Evolutionary conservation across 1,140 invertebrate genomes (phyloP).

Genomic region (Steinernema khuongi): DNA sequence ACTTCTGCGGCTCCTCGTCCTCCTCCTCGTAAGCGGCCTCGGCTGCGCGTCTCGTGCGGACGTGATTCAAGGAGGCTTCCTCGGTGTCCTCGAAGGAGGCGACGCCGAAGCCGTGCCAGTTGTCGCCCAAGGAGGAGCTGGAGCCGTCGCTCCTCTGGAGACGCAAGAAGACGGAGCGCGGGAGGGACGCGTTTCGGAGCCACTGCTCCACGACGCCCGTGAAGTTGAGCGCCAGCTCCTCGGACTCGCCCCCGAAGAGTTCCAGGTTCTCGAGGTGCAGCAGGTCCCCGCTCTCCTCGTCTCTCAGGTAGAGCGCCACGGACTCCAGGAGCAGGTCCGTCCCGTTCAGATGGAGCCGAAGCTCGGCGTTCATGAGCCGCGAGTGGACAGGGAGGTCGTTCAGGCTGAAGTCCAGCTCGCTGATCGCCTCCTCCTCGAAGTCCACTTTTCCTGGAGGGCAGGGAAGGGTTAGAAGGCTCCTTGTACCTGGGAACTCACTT

Average conservation of each 20-base stretch:
- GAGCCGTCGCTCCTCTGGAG: not conserved
- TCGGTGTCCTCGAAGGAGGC: not conserved
- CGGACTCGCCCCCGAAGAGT: not conserved
- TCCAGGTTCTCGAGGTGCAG: not conserved
- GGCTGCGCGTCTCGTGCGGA: not conserved
- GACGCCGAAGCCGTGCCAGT: slow-evolving; percentile 11
- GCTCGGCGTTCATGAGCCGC: not conserved
- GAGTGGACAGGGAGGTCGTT: not conserved
- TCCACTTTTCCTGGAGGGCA: not conserved
- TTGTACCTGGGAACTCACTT: not conserved
- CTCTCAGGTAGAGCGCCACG: not conserved
- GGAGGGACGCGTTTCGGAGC: not conserved
- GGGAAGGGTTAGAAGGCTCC: not conserved
- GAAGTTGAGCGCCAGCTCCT: not conserved
- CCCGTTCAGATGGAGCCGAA: not conserved
- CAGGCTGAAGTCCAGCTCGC: not conserved
- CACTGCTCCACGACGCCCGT: not conserved
- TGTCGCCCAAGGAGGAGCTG: not conserved
- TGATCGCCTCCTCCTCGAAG: not conserved
- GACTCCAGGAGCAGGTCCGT: not conserved
- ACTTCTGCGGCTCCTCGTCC: not conserved
- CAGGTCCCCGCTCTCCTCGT: not conserved
- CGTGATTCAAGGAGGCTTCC: not conserved
- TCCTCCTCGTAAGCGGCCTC: not conserved
- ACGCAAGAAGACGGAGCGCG: not conserved